Conservation (phyloP, 1,140 invertebrate species). For the Musca domestica region DNA sequence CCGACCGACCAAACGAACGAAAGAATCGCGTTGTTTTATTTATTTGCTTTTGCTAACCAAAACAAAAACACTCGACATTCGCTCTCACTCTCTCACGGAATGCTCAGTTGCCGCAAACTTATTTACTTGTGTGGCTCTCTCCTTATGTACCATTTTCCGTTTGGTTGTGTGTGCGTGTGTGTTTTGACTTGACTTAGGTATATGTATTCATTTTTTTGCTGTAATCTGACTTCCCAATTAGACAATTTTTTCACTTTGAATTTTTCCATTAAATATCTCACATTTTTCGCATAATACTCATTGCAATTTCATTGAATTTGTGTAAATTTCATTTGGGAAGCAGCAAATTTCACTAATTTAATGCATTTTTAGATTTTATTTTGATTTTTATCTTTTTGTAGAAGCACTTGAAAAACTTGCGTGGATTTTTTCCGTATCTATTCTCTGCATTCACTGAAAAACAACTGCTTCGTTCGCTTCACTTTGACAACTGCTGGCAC, state of each 20-base stretch:
- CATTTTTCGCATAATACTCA: not conserved
- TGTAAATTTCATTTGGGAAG: not conserved
- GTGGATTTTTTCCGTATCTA: not conserved
- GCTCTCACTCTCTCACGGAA: not conserved
- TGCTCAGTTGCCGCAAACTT: not conserved
- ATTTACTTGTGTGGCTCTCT: slow-evolving; percentile 9
- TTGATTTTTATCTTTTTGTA: slow-evolving; percentile 6
- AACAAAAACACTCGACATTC: slow-evolving; percentile 6
- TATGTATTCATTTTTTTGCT: slow-evolving; percentile 9
- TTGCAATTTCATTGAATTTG: not conserved
- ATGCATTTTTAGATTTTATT: slow-evolving; percentile 15
- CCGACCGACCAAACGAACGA: no score
- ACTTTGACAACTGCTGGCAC: slow-evolving; percentile 11
- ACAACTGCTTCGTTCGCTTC: not conserved
- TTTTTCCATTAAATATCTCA: slow-evolving; percentile 16
- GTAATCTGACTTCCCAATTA: slow-evolving; percentile 22
- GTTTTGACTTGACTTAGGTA: slow-evolving; percentile 1
- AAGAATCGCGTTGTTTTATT: not conserved
- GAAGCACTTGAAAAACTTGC: not conserved
- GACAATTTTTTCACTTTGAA: slow-evolving; percentile 17
- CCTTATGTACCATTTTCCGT: slow-evolving; percentile 5
- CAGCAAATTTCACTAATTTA: no score
- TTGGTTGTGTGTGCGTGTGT: slow-evolving; percentile 1
- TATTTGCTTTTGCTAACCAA: slow-evolving; percentile 17
- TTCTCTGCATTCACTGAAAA: not conserved